These are phyloP conservation scores for Dryocosmus kuriphilus DNA, from an alignment of 2,888 invertebrate species.

Conservation along the genomic window DNA sequence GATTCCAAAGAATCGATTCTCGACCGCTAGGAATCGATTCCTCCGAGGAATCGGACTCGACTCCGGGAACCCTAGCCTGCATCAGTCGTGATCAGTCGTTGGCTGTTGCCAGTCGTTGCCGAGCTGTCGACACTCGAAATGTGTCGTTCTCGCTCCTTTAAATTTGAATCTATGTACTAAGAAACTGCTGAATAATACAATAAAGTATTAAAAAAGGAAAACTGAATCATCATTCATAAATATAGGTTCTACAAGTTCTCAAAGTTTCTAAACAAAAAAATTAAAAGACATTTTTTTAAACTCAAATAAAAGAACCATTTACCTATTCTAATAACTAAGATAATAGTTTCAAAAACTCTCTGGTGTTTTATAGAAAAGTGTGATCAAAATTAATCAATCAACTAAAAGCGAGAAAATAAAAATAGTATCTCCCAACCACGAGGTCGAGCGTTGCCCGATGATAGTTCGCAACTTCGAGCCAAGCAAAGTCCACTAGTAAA, in stretches of 20 bases:
- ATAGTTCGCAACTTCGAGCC: background rate
- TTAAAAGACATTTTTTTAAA: slow-evolving; percentile 1
- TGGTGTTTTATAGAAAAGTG: background rate
- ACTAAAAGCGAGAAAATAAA: background rate
- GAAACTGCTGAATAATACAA: background rate
- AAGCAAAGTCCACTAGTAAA: slow-evolving; percentile 21
- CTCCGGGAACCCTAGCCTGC: no score
- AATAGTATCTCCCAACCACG: slow-evolving; percentile 5
- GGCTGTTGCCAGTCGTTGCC: no score
- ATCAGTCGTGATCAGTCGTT: no score
- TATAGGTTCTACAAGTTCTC: background rate
- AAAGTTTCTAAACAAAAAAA: background rate
- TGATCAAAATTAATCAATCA: background rate
- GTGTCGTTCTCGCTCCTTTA: slow-evolving; percentile 28
- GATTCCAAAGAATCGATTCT: no score
- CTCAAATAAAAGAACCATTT: background rate
- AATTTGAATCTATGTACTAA: background rate
- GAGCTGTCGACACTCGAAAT: slow-evolving; percentile 77
- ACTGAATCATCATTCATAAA: background rate
- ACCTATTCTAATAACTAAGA: background rate
- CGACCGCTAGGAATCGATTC: no score
- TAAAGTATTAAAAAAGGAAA: background rate
- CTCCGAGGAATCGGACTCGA: no score
- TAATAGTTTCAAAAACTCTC: background rate
- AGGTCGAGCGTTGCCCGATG: slow-evolving; percentile 36